Percentiles rank a stretch among this genome's conserved stretches.
Evolutionary conservation across 2,113 vertebrate species (phyloP).

Genomic region (Amphiprion percula): DNA sequence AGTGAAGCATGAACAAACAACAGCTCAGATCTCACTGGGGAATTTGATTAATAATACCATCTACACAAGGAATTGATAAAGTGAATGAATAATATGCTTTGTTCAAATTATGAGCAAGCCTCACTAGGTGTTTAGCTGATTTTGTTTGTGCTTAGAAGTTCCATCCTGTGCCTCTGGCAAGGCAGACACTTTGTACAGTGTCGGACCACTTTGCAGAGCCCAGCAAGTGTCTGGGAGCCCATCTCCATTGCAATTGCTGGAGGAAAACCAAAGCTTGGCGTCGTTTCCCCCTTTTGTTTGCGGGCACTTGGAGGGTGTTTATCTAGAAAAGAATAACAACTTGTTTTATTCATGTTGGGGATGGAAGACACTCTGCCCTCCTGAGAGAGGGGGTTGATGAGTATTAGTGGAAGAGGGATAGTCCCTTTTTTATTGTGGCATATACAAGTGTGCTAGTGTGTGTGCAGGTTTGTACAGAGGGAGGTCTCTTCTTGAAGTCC

Average conservation of each 20-base stretch:
- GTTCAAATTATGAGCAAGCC: constrained; percentile 52
- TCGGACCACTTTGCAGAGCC: constrained; percentile 71
- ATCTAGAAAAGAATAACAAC: constrained; percentile 82
- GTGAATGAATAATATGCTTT: constrained; percentile 75
- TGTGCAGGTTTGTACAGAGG: constrained; percentile 26
- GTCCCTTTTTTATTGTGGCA: constrained; percentile 59
- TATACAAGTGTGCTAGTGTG: constrained; percentile 11
- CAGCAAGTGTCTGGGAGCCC: constrained; percentile 74
- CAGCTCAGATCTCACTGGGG: constrained; percentile 61
- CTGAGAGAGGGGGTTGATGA: constrained; percentile 72
- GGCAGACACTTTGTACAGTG: constrained; percentile 66
- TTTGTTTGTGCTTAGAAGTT: constrained; percentile 78
- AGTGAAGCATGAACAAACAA: constrained; percentile 73
- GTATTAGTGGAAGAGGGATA: constrained; percentile 64
- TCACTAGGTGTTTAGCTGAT: constrained; percentile 69
- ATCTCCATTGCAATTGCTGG: constrained; percentile 69
- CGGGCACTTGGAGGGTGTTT: constrained; percentile 80
- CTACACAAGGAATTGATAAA: constrained; percentile 69
- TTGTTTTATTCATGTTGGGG: constrained; percentile 83
- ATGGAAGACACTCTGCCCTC: constrained; percentile 72
- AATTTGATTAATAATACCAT: constrained; percentile 69
- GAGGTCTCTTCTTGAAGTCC: constrained; percentile 16
- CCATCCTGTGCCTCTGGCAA: constrained; percentile 74
- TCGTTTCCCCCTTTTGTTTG: constrained; percentile 70
- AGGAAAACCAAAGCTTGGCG: constrained; percentile 77